Base-by-base conservation (phyloP, 2,113 vertebrate genomes). In the Plecturocebus donacophilus region DNA sequence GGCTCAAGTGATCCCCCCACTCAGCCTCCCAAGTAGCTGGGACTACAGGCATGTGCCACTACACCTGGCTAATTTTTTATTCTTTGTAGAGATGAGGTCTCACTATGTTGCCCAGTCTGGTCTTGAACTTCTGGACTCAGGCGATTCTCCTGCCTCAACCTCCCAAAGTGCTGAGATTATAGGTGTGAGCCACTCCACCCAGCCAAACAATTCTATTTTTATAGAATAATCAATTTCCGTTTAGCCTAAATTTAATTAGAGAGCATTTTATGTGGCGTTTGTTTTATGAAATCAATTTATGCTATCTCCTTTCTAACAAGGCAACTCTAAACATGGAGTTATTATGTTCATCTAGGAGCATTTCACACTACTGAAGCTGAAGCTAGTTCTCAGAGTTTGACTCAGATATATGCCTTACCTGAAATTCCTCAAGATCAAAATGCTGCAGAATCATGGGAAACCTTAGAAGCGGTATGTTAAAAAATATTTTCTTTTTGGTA, bases 401-500 rank as follows among this genome's bases (percentile, higher is more conserved):
- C 98, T 94, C 99, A 99, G 98, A 97, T 98, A 32, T 98, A 98
- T 81, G 98, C 99, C 13, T 70, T 99, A 77, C 99, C 99, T 12
- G 97, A 99, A 97, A 99, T 99, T 98, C 99, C 99, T 96, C 98
- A 97, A 82, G 99, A 99, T 98, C 99, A 99, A 98, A 99, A 99
- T 45, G 99, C 99, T 49, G 99, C 99, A 0, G 99, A 99, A 97
- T 99, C 99, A 83, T 99, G 99, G 99, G 99, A 99, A 90, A 98
- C 94, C 66, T 98, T 99, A 95, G 99, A 99, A 98, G 99, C 98
- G 99, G 99, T 99, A 98, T 52, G 97, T 98, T 95, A 75, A 58
- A 96, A 87, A 42, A 81, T 70, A 21, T 87, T 64, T 84, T 92
- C 13, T 16, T 95, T 93, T 97, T 95, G 76, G 47, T 92, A 58